These are phyloP conservation scores for Eublepharis macularius DNA, from an alignment of 2,113 vertebrate species.

Conservation along the genomic window DNA sequence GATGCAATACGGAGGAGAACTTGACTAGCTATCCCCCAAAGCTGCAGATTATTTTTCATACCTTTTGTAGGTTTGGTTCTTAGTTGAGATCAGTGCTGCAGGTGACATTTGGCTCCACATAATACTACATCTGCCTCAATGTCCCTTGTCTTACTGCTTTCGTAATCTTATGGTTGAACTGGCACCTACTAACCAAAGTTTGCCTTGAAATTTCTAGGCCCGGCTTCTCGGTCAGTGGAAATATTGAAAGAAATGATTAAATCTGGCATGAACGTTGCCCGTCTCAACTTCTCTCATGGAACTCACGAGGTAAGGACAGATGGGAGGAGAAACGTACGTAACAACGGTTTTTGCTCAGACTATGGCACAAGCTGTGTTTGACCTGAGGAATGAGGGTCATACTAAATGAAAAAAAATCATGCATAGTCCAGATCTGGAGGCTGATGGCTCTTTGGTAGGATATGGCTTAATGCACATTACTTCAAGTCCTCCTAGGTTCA, in stretches of 20 bases:
- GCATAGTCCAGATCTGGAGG: neutral
- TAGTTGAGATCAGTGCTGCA: neutral
- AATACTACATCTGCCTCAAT: neutral
- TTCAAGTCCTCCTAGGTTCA: neutral
- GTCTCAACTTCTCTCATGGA: constrained; percentile 98
- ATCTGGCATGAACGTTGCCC: constrained; percentile 97
- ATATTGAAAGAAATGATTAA: constrained; percentile 95
- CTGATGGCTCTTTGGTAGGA: neutral
- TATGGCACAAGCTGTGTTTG: neutral
- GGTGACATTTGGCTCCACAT: too few species aligned
- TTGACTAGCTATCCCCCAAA: neutral
- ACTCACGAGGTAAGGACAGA: constrained; percentile 87
- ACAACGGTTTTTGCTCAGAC: neutral
- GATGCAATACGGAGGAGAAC: neutral
- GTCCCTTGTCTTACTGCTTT: neutral
- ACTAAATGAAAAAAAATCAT: neutral
- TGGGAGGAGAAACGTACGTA: neutral
- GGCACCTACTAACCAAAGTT: neutral
- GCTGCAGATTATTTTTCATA: neutral
- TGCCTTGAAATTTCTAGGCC: constrained; percentile 75
- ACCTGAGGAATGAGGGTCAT: neutral
- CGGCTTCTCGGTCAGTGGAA: constrained; percentile 89
- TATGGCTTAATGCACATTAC: neutral
- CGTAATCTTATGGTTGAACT: neutral
- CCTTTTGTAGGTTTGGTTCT: neutral